phyloP scores from a whole-genome alignment of 2,797 vertebrate genomes.

The Smutsia gigantea region DNA sequence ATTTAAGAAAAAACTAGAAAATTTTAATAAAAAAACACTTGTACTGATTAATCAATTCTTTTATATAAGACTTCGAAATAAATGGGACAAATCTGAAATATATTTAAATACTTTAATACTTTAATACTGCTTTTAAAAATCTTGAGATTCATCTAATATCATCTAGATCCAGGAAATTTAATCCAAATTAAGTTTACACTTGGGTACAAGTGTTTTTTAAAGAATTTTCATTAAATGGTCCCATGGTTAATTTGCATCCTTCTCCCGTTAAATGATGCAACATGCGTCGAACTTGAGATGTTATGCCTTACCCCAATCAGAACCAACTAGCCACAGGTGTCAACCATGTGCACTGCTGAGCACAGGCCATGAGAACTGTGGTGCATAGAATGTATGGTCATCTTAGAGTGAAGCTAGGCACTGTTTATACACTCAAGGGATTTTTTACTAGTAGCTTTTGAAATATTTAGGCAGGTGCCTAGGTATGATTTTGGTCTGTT shows the following conservation, averaged over 20 bases:
- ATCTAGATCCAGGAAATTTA: not conserved
- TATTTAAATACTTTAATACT: not conserved
- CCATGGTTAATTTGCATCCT: conserved; percentile 66
- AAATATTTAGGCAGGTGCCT: conserved; percentile 79
- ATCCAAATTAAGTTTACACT: not conserved
- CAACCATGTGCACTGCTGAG: conserved; percentile 52
- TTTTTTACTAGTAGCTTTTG: conserved; percentile 73
- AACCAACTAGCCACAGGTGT: conserved; percentile 47
- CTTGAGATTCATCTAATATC: not conserved
- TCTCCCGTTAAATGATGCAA: conserved; percentile 49
- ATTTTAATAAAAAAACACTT: conserved; percentile 10
- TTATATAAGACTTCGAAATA: not conserved
- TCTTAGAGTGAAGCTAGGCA: not conserved
- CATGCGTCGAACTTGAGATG: conserved; percentile 36
- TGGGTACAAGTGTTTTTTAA: not conserved
- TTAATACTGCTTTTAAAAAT: conserved; percentile 2
- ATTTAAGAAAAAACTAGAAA: not conserved
- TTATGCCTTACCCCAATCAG: not conserved
- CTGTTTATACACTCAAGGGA: not conserved
- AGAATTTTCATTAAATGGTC: conserved; percentile 30
- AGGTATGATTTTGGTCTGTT: conserved; percentile 74
- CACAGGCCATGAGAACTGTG: not conserved
- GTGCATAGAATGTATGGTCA: not conserved
- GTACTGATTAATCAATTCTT: not conserved
- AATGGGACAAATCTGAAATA: not conserved